Evolutionary conservation across 2,888 invertebrate species (phyloP), one percentile per base, ranked within the genome.

Genomic region (Platyscelio sp.): DNA sequence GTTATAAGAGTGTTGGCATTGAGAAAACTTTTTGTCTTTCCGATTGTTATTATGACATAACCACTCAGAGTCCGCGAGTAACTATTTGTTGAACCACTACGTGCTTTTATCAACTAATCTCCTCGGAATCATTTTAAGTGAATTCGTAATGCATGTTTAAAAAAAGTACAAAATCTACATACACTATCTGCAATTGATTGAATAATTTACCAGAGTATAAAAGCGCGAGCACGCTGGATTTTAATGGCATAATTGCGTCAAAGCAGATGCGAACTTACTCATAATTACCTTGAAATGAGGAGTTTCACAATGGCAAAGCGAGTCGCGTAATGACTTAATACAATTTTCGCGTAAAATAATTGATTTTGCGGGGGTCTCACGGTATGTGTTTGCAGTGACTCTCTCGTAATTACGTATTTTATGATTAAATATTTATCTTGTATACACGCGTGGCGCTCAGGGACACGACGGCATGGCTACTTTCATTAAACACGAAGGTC

Each of bases 401-500:
- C 29, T 51, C 68, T 49, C 67, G 33, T 58, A 70, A 79, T 74
- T 75, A 58, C n/a, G n/a, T 54, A 27, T 76, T 76, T 77, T 58
- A 43, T 38, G 63, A 58, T 74, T 72, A 77, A 74, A 78, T 81
- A 81, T 85, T 85, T 77, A 71, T 74, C 74, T 58, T 46, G 56
- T 58, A 27, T 38, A 72, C 72, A 61, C 61, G 67, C 68, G 54
- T 63, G 29, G 20, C 58, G n/a, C 24, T 72, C 77, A 80, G 60
- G 77, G n/a, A n/a, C n/a, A 49, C 78, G n/a, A 22, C 56, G 60
- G 54, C 33, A 26, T 46, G 22, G 54, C 68, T 72, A 77, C 80
- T 85, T 77, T 78, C 81, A 74, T 77, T 61, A 81, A 81, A 85
- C 63, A 70, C 63, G 74, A 81, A 85, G 85, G 81, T 54, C 80